Base-by-base conservation (phyloP, 2,888 invertebrate species). In the Seira sanloemensis region DNA sequence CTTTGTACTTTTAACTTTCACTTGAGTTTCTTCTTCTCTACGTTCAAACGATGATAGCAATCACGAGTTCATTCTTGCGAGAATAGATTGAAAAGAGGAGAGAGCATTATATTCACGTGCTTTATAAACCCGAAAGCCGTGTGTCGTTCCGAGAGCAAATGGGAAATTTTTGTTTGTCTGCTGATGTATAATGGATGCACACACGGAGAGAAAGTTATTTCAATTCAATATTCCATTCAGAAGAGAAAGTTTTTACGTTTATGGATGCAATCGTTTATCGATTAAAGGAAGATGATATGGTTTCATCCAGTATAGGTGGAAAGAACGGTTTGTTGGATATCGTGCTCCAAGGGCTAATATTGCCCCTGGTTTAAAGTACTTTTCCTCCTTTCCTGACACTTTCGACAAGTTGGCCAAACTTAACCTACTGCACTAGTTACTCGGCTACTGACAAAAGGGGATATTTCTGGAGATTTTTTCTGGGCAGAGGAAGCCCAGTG, bases 241-340 rank as follows among this genome's bases (percentile, higher is more conserved):
- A 9, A n/a, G 5, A 37, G 5, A 37, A 37, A 37, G 37, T 37
- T 37, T 67, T 75, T 75, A 75, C 54, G 75, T 65, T 75, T 75
- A 75, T 75, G 65, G 75, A 75, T 75, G 75, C 75, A 75, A 75
- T 65, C 26, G 21, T 62, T 58, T 75, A 75, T 75, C 75, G 75
- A 75, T 75, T 75, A 75, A 37, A 65, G 75, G 58, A 75, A 65
- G 75, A 62, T 75, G 75, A 75, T 75, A 75, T 37, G 37, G 37
- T 37, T 37, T 12, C 37, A 5, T 37, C 37, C 37, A n/a, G n/a
- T n/a, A n/a, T n/a, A n/a, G n/a, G n/a, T n/a, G n/a, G n/a, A n/a
- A n/a, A n/a, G n/a, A n/a, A n/a, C n/a, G n/a, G n/a, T n/a, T n/a
- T n/a, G 37, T 37, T 37, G 37, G 12, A 37, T 37, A 9, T 5